Evolutionary conservation across 2,113 vertebrate genomes (phyloP).

Genomic region (Syrmaticus mikado): DNA sequence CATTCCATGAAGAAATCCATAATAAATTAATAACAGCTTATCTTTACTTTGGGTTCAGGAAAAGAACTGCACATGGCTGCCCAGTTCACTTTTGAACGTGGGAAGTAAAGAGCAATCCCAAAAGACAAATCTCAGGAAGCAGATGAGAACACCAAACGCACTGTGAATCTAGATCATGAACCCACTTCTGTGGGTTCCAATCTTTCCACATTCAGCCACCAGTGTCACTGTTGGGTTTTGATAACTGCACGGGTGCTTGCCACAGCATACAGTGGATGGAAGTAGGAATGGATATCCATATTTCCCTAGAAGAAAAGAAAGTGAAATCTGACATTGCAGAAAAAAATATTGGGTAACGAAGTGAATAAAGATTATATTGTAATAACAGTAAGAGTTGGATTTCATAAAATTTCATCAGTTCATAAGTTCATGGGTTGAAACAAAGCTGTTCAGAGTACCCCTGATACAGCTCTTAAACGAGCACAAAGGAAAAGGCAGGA

Average conservation of each 20-base stretch:
- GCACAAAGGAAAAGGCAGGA: neutral
- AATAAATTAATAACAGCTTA: neutral
- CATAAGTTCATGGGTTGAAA: constrained; percentile 66
- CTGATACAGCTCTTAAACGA: constrained; percentile 6
- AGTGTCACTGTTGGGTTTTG: neutral
- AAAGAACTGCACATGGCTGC: neutral
- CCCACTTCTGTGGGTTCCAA: neutral
- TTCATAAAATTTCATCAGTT: constrained; percentile 68
- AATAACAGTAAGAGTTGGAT: constrained; percentile 53
- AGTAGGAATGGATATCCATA: neutral
- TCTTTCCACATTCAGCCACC: neutral
- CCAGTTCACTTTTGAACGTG: neutral
- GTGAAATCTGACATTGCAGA: constrained; percentile 16
- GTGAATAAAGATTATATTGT: constrained; percentile 45
- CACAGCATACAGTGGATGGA: neutral
- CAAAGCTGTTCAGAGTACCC: constrained; percentile 12
- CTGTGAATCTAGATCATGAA: neutral
- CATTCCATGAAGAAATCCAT: neutral
- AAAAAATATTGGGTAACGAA: constrained; percentile 33
- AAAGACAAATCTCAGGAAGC: neutral
- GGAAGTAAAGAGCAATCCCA: neutral
- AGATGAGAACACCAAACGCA: neutral
- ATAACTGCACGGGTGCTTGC: neutral
- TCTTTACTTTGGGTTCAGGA: neutral
- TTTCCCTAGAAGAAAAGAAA: constrained; percentile 6